Conservation (phyloP, 1,140 invertebrate genomes). For the Venturia canescens region DNA sequence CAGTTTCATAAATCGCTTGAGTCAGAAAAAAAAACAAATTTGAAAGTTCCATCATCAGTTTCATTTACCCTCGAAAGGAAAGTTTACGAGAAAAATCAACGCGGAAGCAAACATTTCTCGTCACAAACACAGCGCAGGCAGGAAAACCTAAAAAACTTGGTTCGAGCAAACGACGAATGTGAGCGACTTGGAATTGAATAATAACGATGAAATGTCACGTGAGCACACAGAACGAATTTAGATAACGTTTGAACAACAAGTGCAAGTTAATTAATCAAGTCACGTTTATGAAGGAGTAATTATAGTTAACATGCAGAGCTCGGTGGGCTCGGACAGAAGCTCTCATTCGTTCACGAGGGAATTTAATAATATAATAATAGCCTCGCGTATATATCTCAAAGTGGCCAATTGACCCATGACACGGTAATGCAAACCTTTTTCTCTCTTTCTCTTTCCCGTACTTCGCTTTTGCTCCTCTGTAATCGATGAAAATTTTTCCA, state of each 20-base stretch:
- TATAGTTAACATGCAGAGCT: neutral
- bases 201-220: conserved; percentile 4
- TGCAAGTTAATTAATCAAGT: conserved; percentile 41
- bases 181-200: conserved; percentile 27
- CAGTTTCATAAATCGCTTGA: too few relatives aligned
- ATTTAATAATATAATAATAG: conserved; percentile 37
- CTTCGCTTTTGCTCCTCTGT: neutral
- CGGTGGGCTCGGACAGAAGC: neutral
- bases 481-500: conserved; percentile 24
- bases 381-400: conserved; percentile 29
- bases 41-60: too few relatives aligned
- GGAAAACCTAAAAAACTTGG: conserved; percentile 20
- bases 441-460: neutral
- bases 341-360: conserved; percentile 10
- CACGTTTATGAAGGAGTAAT: conserved; percentile 36
- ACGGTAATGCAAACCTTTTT: conserved; percentile 24
- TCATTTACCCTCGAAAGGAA: too few relatives aligned
- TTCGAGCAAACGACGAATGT: neutral
- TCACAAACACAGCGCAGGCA: conserved; percentile 1
- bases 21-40: too few relatives aligned
- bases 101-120: neutral
- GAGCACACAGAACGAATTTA: conserved; percentile 2
- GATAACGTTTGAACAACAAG: conserved; percentile 13
- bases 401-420: conserved; percentile 38
- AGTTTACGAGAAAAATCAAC: too few relatives aligned